Percentiles rank a stretch among this genome's conserved stretches.
Evolutionary conservation across 1,140 invertebrate genomes (phyloP).

Genomic region (Bombus vancouverensis): DNA sequence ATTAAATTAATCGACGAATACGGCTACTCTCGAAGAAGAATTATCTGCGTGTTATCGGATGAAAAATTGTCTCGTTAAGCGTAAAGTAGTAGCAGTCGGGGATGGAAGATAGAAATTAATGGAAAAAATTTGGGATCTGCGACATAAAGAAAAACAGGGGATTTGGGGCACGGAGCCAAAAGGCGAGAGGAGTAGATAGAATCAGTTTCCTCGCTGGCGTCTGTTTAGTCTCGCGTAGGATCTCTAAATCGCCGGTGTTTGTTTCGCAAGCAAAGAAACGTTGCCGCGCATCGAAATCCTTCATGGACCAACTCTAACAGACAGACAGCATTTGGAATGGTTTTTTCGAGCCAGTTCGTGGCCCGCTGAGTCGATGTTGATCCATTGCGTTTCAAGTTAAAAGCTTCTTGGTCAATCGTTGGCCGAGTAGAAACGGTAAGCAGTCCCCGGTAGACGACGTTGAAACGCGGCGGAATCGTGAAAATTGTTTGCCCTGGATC

Average conservation of each 20-base stretch:
- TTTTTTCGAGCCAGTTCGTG: conserved; percentile 56
- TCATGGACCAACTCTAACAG: conserved; percentile 40
- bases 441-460: neutral
- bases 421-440: neutral
- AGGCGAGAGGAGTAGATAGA: conserved; percentile 30
- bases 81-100: neutral
- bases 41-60: neutral
- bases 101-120: conserved; percentile 32
- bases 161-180: conserved; percentile 34
- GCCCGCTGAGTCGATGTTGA: conserved; percentile 61
- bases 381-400: conserved; percentile 53
- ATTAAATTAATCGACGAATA: conserved; percentile 34
- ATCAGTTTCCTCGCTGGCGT: conserved; percentile 52
- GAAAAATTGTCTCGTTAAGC: neutral
- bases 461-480: neutral
- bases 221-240: conserved; percentile 48
- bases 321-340: too few relatives aligned
- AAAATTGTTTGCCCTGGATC: conserved; percentile 21
- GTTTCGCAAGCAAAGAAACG: conserved; percentile 69
- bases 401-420: conserved; percentile 49
- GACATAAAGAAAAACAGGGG: conserved; percentile 49
- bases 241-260: conserved; percentile 69
- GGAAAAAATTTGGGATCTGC: conserved; percentile 40
- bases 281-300: conserved; percentile 64
- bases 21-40: neutral